A percentile compares a stretch with the other conserved stretches of the same genome.
These are phyloP conservation scores for Rhimphoctona megacephalus DNA, from an alignment of 2,888 invertebrate genomes.

Conservation along the genomic window DNA sequence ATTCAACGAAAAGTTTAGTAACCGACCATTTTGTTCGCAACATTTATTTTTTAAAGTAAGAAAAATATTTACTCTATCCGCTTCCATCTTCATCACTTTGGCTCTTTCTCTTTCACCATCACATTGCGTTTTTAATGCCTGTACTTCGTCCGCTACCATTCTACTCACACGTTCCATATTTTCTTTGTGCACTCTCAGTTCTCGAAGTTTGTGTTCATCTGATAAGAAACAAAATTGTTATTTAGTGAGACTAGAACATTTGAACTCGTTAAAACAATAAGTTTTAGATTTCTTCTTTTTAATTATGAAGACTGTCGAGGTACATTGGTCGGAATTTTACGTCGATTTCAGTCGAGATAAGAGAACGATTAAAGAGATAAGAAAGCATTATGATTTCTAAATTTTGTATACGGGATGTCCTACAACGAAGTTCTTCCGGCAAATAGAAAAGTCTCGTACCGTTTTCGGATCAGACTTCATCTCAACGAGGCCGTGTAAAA, in stretches of 20 bases:
- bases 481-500: background rate
- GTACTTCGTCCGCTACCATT: slow-evolving; percentile 89
- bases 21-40: background rate
- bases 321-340: slow-evolving; percentile 15
- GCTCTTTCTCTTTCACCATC: slow-evolving; percentile 88
- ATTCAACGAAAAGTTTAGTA: slow-evolving; percentile 1
- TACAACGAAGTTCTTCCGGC: background rate
- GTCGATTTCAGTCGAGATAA: background rate
- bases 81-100: slow-evolving; percentile 83
- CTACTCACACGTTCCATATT: slow-evolving; percentile 89
- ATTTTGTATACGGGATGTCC: slow-evolving; percentile 7
- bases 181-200: slow-evolving; percentile 85
- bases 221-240: slow-evolving; percentile 10
- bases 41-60: background rate
- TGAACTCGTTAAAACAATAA: background rate
- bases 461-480: background rate
- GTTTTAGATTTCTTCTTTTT: background rate
- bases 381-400: background rate
- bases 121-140: slow-evolving; percentile 87
- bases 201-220: slow-evolving; percentile 73
- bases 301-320: background rate
- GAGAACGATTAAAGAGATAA: slow-evolving; percentile 18
- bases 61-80: slow-evolving; percentile 81
- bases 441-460: background rate
- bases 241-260: background rate